phyloP scores from a whole-genome alignment of 2,888 invertebrate species.

The Eilema depressum region DNA sequence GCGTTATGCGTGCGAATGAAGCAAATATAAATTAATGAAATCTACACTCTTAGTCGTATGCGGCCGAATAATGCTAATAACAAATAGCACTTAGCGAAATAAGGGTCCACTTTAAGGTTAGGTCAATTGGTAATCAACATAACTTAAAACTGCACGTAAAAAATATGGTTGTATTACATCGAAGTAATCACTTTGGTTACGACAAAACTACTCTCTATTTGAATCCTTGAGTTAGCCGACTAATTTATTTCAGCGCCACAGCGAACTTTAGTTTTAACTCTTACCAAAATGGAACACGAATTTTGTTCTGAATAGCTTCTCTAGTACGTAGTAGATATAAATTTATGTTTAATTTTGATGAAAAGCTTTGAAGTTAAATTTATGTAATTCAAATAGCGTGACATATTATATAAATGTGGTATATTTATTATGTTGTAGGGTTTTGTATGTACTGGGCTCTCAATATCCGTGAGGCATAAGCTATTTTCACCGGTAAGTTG shows the following conservation, averaged over 20 bases:
- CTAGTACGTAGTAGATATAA: background rate
- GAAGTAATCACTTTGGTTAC: background rate
- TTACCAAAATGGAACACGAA: background rate
- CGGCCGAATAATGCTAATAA: no score
- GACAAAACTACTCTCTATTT: background rate
- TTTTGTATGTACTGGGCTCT: no score
- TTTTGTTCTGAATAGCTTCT: background rate
- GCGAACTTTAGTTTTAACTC: slow-evolving; percentile 3
- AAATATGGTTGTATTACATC: background rate
- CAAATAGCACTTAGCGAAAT: background rate
- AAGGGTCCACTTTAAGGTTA: background rate
- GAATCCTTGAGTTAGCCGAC: slow-evolving; percentile 5
- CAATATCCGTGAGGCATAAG: no score
- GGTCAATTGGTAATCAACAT: background rate
- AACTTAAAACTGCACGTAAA: background rate
- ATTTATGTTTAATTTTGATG: background rate
- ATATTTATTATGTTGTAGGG: no score
- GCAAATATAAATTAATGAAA: no score
- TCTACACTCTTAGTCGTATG: no score
- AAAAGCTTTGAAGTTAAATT: background rate
- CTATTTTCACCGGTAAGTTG: no score
- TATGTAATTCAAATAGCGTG: no score
- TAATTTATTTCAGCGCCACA: background rate
- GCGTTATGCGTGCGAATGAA: no score
- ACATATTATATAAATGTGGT: background rate